Conservation (phyloP, 2,888 invertebrate species). For the Lepidochrysops patricia region DNA sequence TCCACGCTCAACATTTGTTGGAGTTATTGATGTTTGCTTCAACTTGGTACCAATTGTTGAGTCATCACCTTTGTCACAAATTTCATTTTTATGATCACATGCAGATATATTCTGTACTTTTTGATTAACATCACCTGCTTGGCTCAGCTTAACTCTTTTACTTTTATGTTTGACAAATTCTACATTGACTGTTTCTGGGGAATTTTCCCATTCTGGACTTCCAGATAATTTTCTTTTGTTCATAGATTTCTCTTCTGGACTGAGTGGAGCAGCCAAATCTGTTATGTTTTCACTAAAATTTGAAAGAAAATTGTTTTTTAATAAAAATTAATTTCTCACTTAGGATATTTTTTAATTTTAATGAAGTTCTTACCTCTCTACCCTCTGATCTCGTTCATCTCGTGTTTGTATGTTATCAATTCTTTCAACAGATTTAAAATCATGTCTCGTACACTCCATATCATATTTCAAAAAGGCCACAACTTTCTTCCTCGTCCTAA, state of each 20-base stretch:
- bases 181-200: constrained; percentile 45
- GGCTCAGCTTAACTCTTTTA: constrained; percentile 18
- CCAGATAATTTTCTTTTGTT: constrained; percentile 43
- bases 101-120: constrained; percentile 14
- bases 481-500: constrained; percentile 75
- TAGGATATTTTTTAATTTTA: too few relatives aligned
- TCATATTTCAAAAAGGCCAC: constrained; percentile 70
- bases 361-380: constrained; percentile 41
- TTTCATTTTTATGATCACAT: constrained; percentile 34
- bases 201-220: constrained; percentile 65
- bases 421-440: constrained; percentile 59
- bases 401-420: constrained; percentile 50
- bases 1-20: constrained; percentile 55
- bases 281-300: constrained; percentile 45
- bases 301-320: constrained; percentile 16
- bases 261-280: constrained; percentile 38
- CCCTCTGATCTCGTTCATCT: constrained; percentile 44
- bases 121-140: constrained; percentile 26
- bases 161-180: constrained; percentile 34
- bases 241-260: constrained; percentile 44
- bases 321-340: constrained; percentile 7
- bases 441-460: constrained; percentile 67
- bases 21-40: constrained; percentile 37
- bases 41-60: constrained; percentile 19
- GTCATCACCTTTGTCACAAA: constrained; percentile 52